A percentile compares a stretch with the other conserved stretches of the same genome.
Evolutionary conservation across 2,113 vertebrate species (phyloP).

Genomic region (Zosterops hypoxanthus): DNA sequence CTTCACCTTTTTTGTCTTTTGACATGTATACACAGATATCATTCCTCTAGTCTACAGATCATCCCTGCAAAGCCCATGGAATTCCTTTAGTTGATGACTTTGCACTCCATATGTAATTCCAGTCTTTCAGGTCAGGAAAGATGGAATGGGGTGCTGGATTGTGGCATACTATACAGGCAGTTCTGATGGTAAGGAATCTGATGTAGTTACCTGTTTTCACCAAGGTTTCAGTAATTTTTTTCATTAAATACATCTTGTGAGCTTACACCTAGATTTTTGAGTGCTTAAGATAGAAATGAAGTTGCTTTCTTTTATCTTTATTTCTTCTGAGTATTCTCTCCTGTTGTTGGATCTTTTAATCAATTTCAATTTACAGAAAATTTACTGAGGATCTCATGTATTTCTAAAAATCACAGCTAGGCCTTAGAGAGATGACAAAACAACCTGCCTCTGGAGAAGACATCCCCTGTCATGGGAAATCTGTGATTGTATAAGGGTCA

Average conservation of each 20-base stretch:
- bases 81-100: neutral
- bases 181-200: neutral
- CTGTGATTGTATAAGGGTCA: neutral
- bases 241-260: neutral
- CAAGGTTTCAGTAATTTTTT: neutral
- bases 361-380: neutral
- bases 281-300: neutral
- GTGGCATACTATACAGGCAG: neutral
- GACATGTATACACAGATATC: neutral
- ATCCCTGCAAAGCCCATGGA: neutral
- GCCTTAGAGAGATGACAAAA: neutral
- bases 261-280: neutral
- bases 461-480: neutral
- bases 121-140: neutral
- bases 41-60: neutral
- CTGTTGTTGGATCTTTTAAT: neutral
- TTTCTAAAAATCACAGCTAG: neutral
- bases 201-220: neutral
- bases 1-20: neutral
- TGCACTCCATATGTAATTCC: neutral
- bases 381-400: neutral
- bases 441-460: neutral
- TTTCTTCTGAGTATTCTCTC: neutral
- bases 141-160: neutral
- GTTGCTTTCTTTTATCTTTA: neutral